Conservation (phyloP, 2,113 vertebrate species). For the Festucalex cinctus region DNA sequence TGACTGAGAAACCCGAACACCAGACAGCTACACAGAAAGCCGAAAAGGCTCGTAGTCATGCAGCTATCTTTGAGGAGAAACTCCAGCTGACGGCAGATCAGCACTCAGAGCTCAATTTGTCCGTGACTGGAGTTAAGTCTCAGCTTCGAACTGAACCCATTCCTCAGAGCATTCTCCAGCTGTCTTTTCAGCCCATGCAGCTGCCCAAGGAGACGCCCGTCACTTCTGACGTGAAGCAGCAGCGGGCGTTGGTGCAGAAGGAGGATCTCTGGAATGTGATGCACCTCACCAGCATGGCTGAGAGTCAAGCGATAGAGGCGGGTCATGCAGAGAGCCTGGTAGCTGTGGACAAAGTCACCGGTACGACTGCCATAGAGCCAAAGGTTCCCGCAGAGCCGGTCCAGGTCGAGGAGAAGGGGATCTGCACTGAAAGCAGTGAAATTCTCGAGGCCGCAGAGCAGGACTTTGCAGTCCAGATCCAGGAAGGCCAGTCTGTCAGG, state of each 20-base stretch:
- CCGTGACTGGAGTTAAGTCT: slow-evolving; percentile 57
- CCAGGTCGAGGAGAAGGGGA: slow-evolving; percentile 64
- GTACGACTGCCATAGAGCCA: slow-evolving; percentile 67
- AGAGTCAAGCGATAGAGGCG: slow-evolving; percentile 68
- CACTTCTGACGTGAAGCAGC: slow-evolving; percentile 58
- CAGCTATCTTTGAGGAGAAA: slow-evolving; percentile 70
- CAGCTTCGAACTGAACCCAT: slow-evolving; percentile 60
- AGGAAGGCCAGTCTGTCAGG: slow-evolving; percentile 78
- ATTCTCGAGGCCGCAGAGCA: slow-evolving; percentile 72
- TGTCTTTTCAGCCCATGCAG: slow-evolving; percentile 66
- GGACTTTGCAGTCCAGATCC: slow-evolving; percentile 78
- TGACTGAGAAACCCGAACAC: slow-evolving; percentile 61
- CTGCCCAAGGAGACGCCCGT: slow-evolving; percentile 75
- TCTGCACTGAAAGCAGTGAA: slow-evolving; percentile 72
- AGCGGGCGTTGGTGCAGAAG: slow-evolving; percentile 74
- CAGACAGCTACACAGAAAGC: slow-evolving; percentile 67
- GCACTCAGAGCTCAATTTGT: slow-evolving; percentile 61
- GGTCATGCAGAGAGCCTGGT: slow-evolving; percentile 66
- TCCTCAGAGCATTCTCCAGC: slow-evolving; percentile 63
- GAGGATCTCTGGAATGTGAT: slow-evolving; percentile 74
- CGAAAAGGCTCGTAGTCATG: slow-evolving; percentile 70
- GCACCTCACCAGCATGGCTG: slow-evolving; percentile 67
- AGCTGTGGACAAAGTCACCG: slow-evolving; percentile 53
- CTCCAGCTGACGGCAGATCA: slow-evolving; percentile 65
- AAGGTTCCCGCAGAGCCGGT: slow-evolving; percentile 68